A percentile compares a stretch with the other conserved stretches of the same genome.
Conservation (phyloP, 2,888 invertebrate species). For the Phortica okadai region DNA sequence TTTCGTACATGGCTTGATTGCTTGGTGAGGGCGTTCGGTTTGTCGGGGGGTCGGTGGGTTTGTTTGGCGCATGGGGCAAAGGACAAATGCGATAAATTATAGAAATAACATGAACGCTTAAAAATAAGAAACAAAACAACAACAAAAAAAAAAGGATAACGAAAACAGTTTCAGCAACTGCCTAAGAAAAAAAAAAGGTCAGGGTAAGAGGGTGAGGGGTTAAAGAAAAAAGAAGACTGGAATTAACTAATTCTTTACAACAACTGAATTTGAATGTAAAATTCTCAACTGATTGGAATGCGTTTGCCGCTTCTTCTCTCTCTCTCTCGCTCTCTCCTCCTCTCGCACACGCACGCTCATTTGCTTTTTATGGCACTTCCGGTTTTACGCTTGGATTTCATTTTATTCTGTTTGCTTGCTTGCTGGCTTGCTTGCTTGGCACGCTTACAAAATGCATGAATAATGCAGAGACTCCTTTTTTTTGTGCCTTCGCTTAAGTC, state of each 20-base stretch:
- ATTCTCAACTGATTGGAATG: background rate
- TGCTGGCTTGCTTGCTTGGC: background rate
- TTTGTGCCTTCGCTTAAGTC: too few species aligned
- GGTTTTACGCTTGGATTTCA: background rate
- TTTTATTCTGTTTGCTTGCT: background rate
- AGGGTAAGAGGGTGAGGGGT: background rate
- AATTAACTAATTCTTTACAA: constrained; percentile 21
- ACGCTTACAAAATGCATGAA: constrained; percentile 17
- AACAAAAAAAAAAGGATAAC: constrained; percentile 27
- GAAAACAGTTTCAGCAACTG: background rate
- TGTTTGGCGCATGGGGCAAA: background rate
- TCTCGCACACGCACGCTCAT: background rate
- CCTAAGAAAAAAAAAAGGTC: constrained; percentile 6
- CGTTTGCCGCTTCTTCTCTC: background rate
- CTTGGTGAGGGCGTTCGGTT: too few species aligned
- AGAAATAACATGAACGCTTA: constrained; percentile 49
- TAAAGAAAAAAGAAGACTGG: background rate
- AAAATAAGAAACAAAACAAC: constrained; percentile 39
- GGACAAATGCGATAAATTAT: constrained; percentile 53
- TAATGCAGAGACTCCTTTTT: background rate
- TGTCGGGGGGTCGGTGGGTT: background rate
- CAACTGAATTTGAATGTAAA: constrained; percentile 15
- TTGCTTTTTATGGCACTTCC: background rate
- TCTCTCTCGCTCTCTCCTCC: background rate
- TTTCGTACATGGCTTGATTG: constrained; percentile 35